Base-by-base conservation (phyloP, 2,888 invertebrate species). In the Philaethria dido region DNA sequence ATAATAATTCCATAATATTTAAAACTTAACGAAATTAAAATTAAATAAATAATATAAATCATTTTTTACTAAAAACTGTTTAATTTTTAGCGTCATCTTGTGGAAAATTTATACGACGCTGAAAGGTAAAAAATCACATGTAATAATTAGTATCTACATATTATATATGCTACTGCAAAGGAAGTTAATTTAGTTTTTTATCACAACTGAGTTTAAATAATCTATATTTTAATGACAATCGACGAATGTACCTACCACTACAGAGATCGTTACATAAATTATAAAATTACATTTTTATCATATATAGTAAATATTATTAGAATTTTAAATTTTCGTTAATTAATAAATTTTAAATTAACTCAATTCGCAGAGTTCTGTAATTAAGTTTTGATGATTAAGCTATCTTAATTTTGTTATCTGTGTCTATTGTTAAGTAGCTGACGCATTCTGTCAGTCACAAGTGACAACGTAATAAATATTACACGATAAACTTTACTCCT, bases 401-500 rank as follows among this genome's bases (percentile, higher is more conserved):
- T 39, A 57, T 57, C 55, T 39, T 20, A 36, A 14, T 55, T 52
- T 55, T n/a, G 36, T 52, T 68, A 68, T 64, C 18, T 47, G 25
- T 44, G 47, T 18, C 67, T 68, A 60, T 59, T 64, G 44, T 59
- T 54, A 42, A 47, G 54, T 42, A 33, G 11, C 5, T 70, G 69
- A 69, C 70, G 70, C 45, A 70, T 20, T 48, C 22, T 59, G n/a
- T 42, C 33, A 59, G 59, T 54, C 50, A 63, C 39, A 65, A 59
- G 59, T 54, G 45, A 63, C 39, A 65, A 48, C 44, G 62, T 63
- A 68, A 63, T 66, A 60, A 63, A 68, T 63, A 64, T 69, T 65
- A 60, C 60, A 33, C 20, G 70, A 68, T 70, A 70, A 68, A 69
- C 70, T 70, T 68, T 70, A 70, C 57, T 62, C 69, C 47, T 61